Evolutionary conservation across 2,888 invertebrate genomes (phyloP).

Genomic region (Dichetophora obliterata): DNA sequence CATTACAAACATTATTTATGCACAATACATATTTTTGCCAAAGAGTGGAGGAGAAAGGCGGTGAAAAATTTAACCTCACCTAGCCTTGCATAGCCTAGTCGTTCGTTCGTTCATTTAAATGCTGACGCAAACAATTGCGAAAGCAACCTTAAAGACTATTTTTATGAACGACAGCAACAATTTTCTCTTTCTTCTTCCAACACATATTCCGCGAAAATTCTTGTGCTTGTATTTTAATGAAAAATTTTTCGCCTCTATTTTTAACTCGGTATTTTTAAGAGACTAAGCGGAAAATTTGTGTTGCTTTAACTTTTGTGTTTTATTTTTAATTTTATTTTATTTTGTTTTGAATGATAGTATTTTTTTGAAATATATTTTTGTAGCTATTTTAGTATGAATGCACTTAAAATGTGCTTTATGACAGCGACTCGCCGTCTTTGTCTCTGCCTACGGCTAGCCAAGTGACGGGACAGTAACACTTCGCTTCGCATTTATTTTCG

Average conservation of each 20-base stretch:
- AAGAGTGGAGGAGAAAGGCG: neutral
- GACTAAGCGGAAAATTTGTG: slow-evolving; percentile 5
- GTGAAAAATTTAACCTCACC: slow-evolving; percentile 2
- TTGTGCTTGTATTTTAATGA: neutral
- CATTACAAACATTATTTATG: neutral
- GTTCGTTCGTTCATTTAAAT: no score
- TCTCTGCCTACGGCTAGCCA: slow-evolving; percentile 32
- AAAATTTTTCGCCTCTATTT: neutral
- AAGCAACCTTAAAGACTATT: slow-evolving; percentile 1
- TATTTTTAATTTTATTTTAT: neutral
- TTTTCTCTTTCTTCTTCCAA: neutral
- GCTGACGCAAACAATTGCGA: slow-evolving; percentile 25
- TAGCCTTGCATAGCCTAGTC: neutral
- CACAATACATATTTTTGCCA: neutral
- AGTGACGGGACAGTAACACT: neutral
- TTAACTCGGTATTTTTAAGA: neutral
- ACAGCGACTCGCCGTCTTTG: slow-evolving; percentile 23
- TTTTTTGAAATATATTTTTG: neutral
- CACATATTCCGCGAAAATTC: neutral
- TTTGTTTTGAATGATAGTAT: slow-evolving; percentile 5
- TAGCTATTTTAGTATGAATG: neutral
- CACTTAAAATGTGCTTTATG: slow-evolving; percentile 19
- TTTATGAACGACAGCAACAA: neutral
- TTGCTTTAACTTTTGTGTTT: neutral
- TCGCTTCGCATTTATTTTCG: neutral